Base-by-base conservation (phyloP, 1,140 invertebrate species). In the Monomorium pharaonis region DNA sequence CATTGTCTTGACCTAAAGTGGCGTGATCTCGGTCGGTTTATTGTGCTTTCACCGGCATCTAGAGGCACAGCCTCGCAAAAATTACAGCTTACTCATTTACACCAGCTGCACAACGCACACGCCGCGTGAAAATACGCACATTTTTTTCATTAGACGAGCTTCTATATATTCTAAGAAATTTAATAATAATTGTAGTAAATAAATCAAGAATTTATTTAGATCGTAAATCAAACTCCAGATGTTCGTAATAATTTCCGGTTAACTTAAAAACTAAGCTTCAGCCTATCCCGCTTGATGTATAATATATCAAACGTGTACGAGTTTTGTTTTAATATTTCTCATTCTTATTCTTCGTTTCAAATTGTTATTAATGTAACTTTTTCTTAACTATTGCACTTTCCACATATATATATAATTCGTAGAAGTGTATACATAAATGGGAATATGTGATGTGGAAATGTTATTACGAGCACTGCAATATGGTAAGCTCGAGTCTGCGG, bases 1-100 rank as follows among this genome's bases (percentile, higher is more conserved):
- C 85, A 91, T 91, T 91, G 86, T 91, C 85, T 91, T 89, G 87
- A 75, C 76, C 77, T 78, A 80, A 87, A 86, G 63, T 87, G 83
- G 83, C 85, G 37, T 69, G 85, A 75, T 75, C 84, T 86, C 72
- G 70, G 69, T 37, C 75, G 75, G 62, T 84, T 87, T 62, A 89
- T 89, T 90, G 89, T 86, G 76, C 62, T 77, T 87, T 87, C 60
- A 69, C 49, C 27, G 74, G 70, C 49, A 75, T 27, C 47, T 85
- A 60, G 58, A 33, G n/a, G n/a, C 21, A 44, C 7, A 56, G 24
- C 7, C 14, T 37, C 47, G 30, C 67, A 67, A 85, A 76, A 85
- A 30, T 83, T 16, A 12, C 21, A 49, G 24, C 51, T 58, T 37
- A 18, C 77, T 56, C 49, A 56, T 81, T 72, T 56, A 12, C 37